Evolutionary conservation across 2,888 invertebrate genomes (phyloP).

Genomic region (Microctonus aethiopoides): DNA sequence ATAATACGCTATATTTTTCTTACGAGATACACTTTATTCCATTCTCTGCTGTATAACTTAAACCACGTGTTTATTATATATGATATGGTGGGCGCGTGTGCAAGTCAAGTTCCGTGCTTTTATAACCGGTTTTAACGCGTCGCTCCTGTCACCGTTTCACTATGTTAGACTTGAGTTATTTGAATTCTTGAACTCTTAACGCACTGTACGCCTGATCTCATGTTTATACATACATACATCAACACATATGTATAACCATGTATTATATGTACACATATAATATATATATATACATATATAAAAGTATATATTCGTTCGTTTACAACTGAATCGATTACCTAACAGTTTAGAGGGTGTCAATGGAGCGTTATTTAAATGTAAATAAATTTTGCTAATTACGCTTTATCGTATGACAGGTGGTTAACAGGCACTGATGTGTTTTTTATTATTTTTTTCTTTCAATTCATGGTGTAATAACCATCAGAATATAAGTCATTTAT

Average conservation of each 20-base stretch:
- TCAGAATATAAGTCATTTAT: background rate
- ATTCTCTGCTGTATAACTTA: background rate
- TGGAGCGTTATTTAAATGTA: background rate
- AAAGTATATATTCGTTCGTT: no score
- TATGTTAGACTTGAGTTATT: slow-evolving; percentile 35
- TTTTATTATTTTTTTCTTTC: no score
- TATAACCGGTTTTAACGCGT: slow-evolving; percentile 28
- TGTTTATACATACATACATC: background rate
- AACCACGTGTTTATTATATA: slow-evolving; percentile 19
- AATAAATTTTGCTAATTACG: background rate
- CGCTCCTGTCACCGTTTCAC: slow-evolving; percentile 34
- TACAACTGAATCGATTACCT: background rate
- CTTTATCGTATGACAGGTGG: background rate
- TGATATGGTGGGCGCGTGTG: background rate
- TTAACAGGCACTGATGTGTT: no score
- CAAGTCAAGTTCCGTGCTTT: slow-evolving; percentile 17
- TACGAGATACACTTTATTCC: background rate
- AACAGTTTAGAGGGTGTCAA: background rate
- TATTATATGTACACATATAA: background rate
- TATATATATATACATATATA: background rate
- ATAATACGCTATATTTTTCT: background rate
- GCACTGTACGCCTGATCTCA: background rate
- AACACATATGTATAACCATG: no score
- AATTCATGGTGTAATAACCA: background rate
- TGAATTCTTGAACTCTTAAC: slow-evolving; percentile 25